Percentiles rank a stretch among this genome's conserved stretches.
Conservation (phyloP, 2,113 vertebrate species). For the Gobius niger region DNA sequence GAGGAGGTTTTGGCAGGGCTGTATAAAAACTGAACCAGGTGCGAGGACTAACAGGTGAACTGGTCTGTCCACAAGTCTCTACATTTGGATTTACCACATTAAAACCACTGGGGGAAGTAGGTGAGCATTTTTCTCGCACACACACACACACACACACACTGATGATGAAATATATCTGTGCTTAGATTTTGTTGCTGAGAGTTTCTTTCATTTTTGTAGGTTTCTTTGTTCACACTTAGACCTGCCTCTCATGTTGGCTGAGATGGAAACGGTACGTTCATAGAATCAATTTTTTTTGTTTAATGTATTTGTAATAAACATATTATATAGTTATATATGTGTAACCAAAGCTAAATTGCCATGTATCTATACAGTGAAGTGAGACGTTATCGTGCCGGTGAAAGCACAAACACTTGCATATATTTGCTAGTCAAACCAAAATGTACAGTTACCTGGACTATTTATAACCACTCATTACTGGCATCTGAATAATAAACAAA, state of each 20-base stretch:
- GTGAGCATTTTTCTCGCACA: neutral
- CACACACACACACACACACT: neutral
- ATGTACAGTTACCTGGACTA: slow-evolving; percentile 28
- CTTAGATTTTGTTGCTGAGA: slow-evolving; percentile 19
- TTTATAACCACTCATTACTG: slow-evolving; percentile 16
- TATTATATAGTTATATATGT: neutral
- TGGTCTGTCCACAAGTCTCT: neutral
- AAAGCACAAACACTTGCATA: slow-evolving; percentile 59
- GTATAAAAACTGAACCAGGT: slow-evolving; percentile 4
- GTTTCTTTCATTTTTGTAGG: neutral
- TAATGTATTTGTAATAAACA: neutral
- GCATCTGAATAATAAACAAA: neutral
- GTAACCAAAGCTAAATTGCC: too few species aligned
- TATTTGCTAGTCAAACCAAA: slow-evolving; percentile 72
- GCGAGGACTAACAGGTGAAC: neutral
- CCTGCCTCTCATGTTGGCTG: slow-evolving; percentile 55
- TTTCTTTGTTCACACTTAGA: slow-evolving; percentile 39
- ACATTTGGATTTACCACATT: neutral
- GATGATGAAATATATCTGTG: slow-evolving; percentile 10
- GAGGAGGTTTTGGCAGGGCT: neutral
- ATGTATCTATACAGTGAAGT: too few species aligned
- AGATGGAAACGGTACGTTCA: slow-evolving; percentile 71
- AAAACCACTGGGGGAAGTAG: neutral
- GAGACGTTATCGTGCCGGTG: slow-evolving; percentile 15
- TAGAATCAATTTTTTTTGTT: neutral